Percentiles rank a stretch among this genome's conserved stretches.
Evolutionary conservation across 2,113 vertebrate species (phyloP).

Genomic region (Microcebus murinus): DNA sequence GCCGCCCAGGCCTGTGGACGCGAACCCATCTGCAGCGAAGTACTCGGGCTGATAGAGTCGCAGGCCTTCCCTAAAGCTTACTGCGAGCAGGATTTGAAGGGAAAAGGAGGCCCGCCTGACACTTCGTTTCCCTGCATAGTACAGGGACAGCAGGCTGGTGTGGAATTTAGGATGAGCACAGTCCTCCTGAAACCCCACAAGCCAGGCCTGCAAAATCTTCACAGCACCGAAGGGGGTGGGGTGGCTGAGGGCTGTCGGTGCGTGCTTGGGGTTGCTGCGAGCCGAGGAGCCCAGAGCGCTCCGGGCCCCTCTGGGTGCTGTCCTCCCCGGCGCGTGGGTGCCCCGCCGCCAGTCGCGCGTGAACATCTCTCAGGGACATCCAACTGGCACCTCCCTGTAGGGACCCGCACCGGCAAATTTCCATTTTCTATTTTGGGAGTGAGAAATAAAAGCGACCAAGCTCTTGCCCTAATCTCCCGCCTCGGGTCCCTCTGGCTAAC

Average conservation of each 20-base stretch:
- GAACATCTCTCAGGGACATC: neutral
- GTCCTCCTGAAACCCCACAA: neutral
- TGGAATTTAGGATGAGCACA: no score
- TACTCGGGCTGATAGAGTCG: accelerated
- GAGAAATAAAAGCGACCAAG: neutral
- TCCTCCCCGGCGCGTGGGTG: accelerated
- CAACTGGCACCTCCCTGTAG: neutral
- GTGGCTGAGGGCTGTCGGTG: accelerated
- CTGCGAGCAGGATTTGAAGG: neutral
- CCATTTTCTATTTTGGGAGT: neutral
- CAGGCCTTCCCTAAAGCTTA: neutral
- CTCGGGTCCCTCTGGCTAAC: no score
- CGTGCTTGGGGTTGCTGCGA: accelerated
- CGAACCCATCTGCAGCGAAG: neutral
- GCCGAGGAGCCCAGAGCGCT: neutral
- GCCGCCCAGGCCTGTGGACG: neutral
- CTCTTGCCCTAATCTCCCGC: neutral
- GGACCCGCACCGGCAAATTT: neutral
- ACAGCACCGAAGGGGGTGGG: neutral
- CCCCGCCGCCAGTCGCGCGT: neutral
- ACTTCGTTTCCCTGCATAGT: accelerated
- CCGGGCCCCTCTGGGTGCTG: neutral
- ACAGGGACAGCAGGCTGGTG: neutral
- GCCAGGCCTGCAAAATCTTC: neutral
- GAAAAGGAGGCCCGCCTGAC: no score